Conservation (phyloP, 1,140 invertebrate genomes). For the Arion vulgaris region DNA sequence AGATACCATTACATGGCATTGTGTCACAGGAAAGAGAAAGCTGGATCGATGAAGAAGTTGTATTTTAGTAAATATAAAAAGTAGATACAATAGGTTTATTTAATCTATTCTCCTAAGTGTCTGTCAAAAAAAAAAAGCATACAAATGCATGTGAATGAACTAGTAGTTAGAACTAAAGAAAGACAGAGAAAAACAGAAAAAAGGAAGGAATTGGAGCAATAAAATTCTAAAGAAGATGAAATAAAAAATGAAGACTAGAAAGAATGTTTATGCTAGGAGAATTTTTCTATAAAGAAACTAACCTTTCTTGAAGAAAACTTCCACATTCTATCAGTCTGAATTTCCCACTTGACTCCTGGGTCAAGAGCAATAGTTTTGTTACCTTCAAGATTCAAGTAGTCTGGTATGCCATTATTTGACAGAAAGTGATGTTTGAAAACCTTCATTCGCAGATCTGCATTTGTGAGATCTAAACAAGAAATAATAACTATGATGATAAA, state of each 20-base stretch:
- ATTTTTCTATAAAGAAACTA: constrained; percentile 6
- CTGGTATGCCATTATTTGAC: constrained; percentile 70
- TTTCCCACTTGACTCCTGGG: constrained; percentile 50
- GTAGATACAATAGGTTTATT: too few relatives aligned
- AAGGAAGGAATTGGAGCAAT: too few relatives aligned
- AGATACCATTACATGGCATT: too few relatives aligned
- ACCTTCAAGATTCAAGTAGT: constrained; percentile 35
- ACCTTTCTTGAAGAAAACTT: constrained; percentile 53
- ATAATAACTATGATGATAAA: background rate
- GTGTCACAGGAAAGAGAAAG: too few relatives aligned
- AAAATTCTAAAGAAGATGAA: too few relatives aligned
- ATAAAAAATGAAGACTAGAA: background rate
- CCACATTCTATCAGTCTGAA: constrained; percentile 51
- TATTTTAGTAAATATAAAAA: too few relatives aligned
- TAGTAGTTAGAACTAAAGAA: too few relatives aligned
- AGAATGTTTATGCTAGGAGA: background rate
- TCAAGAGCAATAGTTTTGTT: constrained; percentile 48
- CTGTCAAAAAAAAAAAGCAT: too few relatives aligned
- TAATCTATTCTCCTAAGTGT: too few relatives aligned
- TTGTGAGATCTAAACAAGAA: constrained; percentile 49
- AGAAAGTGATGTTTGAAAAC: constrained; percentile 77
- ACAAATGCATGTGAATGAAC: too few relatives aligned
- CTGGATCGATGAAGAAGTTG: too few relatives aligned
- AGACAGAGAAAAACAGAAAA: too few relatives aligned
- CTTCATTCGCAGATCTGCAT: constrained; percentile 65